Evolutionary conservation across 2,888 invertebrate genomes (phyloP), one percentile per base, ranked within the genome.

Genomic region (Dione juno): DNA sequence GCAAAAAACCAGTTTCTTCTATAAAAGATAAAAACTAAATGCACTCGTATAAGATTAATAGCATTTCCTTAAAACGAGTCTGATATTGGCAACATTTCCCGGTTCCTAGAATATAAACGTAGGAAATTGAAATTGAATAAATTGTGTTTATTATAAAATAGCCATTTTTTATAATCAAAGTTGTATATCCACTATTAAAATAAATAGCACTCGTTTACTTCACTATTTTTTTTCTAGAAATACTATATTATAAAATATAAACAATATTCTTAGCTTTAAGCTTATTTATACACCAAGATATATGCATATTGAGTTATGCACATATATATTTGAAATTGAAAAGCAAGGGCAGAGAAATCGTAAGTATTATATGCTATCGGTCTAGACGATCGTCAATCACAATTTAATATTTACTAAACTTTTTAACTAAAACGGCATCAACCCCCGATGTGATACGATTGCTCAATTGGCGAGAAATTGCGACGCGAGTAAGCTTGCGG

Each of bases 381-480:
- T 54, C 21, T 52, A 66, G 72, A 66, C 69, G 50, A n/a, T 40
- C 54, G 48, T 54, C 59, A 43, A 52, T 70, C 70, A 63, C 52
- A 67, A 63, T 67, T 45, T 67, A 52, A 68, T 71, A 68, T 70
- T 68, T 72, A 66, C 71, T 69, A 69, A 69, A 68, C 59, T 71
- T 73, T 77, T 77, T 71, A 73, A 71, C 73, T 71, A 69, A 75
- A 78, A 80, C 80, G 79, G 81, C 82, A 82, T 57, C 68, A 66
- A 50, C 83, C 84, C 79, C 78, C 82, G 82, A 85, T 85, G 79
- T 84, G 89, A 89, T 88, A 82, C 90, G 87, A 90, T 91, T 92
- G 93, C 90, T 89, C 92, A 93, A 93, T 92, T 93, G 92, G 88
- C 92, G 93, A 87, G 89, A 93, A 92, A 93, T 93, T 92, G 91